Evolutionary conservation across 2,888 invertebrate genomes (phyloP), one percentile per base, ranked within the genome.

Genomic region (Netelia fuscicornis): DNA sequence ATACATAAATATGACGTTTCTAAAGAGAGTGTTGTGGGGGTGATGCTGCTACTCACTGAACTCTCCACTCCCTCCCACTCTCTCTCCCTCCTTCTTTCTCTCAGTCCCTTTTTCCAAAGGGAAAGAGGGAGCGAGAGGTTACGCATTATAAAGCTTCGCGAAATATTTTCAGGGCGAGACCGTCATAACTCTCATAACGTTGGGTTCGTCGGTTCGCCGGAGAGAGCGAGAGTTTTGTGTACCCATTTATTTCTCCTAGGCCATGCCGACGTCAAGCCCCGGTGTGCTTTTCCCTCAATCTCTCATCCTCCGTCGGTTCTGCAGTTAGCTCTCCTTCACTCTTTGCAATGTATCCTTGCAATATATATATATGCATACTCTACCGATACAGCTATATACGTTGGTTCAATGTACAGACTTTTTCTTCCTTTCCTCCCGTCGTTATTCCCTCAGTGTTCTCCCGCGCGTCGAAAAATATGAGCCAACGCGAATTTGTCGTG

Each of bases 131-230:
- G 44, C 67, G 71, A 64, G 30, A 85, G 74, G 52, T 65, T 8
- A n/a, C 83, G 84, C 83, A 90, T 90, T 91, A 91, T 91, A 88
- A 90, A 91, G 89, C 90, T 88, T 54, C 89, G 89, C 88, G 87
- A 91, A 91, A 91, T 90, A 91, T 91, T 91, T 91, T 91, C 87
- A 89, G 90, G 89, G 88, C 86, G 89, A 88, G 90, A 90, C 88
- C 87, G 89, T 89, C 90, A 90, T 91, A 91, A 91, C 87, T 91
- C 91, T 91, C 62, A 54, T 58, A 87, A 82, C 85, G 87, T 80
- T 78, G 85, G 85, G 64, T 64, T 84, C 86, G 86, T 83, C 87
- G 89, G 85, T 89, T 65, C 20, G 23, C 44, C 72, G 23, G 74
- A 25, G n/a, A 37, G 30, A 37, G 62, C 37, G 79, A 37, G 67